phyloP scores from a whole-genome alignment of 1,140 invertebrate species.

The Mycetomoellerius zeteki region DNA sequence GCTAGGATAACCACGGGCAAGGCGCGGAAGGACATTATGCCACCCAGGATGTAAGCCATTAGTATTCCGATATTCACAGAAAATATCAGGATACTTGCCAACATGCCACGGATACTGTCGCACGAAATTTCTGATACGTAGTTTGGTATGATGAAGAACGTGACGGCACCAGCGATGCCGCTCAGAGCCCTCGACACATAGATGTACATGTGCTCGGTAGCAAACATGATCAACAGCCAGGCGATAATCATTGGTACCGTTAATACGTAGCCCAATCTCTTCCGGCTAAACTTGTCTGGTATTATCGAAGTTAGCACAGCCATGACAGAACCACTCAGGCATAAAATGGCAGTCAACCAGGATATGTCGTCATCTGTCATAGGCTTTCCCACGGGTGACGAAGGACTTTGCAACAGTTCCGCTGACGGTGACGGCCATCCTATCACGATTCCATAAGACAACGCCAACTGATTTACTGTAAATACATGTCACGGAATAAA shows the following conservation, averaged over 20 bases:
- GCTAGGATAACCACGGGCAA: constrained; percentile 84
- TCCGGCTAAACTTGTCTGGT: constrained; percentile 84
- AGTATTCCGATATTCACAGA: constrained; percentile 88
- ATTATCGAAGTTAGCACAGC: constrained; percentile 78
- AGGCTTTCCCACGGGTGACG: constrained; percentile 82
- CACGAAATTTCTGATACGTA: constrained; percentile 89
- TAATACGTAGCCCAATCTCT: constrained; percentile 79
- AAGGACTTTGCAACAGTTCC: constrained; percentile 79
- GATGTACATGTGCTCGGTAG: constrained; percentile 76
- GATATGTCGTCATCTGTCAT: constrained; percentile 85
- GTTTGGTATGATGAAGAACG: constrained; percentile 86
- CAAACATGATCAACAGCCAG: constrained; percentile 84
- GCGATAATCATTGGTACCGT: constrained; percentile 72
- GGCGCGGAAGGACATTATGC: constrained; percentile 85
- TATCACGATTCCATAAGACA: constrained; percentile 86
- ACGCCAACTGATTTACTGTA: constrained; percentile 86
- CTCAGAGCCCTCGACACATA: constrained; percentile 80
- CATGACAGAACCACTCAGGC: constrained; percentile 79
- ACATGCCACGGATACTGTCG: constrained; percentile 87
- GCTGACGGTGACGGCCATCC: constrained; percentile 88
- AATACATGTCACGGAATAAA: constrained; percentile 32
- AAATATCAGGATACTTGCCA: constrained; percentile 87
- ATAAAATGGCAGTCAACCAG: constrained; percentile 85
- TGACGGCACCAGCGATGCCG: constrained; percentile 87
- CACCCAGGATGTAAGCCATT: constrained; percentile 87